Base-by-base conservation (phyloP, 2,797 vertebrate genomes). In the Sitta carolinensis region DNA sequence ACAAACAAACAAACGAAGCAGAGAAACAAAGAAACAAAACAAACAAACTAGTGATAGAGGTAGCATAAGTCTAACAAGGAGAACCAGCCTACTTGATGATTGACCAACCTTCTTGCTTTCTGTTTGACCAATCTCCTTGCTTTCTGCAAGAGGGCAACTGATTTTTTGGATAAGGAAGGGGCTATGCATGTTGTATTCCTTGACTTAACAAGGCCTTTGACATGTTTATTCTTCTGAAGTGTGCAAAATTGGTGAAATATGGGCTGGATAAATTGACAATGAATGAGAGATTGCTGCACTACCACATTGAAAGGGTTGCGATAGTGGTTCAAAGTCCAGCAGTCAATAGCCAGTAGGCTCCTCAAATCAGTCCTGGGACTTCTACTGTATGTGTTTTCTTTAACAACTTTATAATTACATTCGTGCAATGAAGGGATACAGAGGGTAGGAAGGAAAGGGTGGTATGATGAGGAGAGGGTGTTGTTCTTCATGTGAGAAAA, bases 31-130 rank as follows among this genome's bases (percentile, higher is more conserved):
- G 26, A 42, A 40, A 50, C n/a, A 16, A 17, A 42, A 42, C 42
- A 43, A 43, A 43, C 7, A 43, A 43, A 43, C 45, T 21, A 47
- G 5, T 20, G 4, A 23, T 15, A 34, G 17, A 42, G 1, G 0
- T 18, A 68, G 13, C 11, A 14, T 29, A 55, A n/a, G 11, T 69
- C 87, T 87, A 68, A 30, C 8, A 48, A 57, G 27, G 52, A 30
- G 21, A 68, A 83, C 36, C 36, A 68, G 38, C 13, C 36, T 36
- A 8, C 36, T 36, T 36, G 36, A 27, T n/a, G 12, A 13, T n/a
- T 62, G 26, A 67, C 22, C 10, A 45, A 29, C 10, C 2, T 45
- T 3, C 14, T 55, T 57, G 30, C 23, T 58, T 81, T 66, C 23
- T 82, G 55, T n/a, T n/a, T 62, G 26, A 67, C 22, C 10, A 45